phyloP scores from a whole-genome alignment of 2,888 invertebrate genomes.

The Hecatera dysodea region DNA sequence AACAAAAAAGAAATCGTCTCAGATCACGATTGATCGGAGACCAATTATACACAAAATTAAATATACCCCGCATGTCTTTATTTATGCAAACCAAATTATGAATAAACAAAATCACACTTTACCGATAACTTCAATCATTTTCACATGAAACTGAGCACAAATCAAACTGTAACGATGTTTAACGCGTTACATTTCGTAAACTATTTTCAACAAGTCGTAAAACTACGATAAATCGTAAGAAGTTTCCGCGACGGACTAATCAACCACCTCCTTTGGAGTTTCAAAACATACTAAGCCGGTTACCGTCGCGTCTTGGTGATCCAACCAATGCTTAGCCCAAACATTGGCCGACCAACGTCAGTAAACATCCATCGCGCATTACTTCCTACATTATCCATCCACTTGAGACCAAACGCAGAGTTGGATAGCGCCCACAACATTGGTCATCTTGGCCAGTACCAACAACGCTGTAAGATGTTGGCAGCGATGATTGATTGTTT shows the following conservation, averaged over 20 bases:
- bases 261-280: conserved; percentile 18
- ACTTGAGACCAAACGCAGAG: conserved; percentile 10
- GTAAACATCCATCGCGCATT: not conserved
- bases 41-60: not conserved
- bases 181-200: conserved; percentile 53
- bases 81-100: conserved; percentile 5
- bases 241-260: conserved; percentile 20
- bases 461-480: conserved; percentile 1
- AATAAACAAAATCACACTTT: conserved; percentile 51
- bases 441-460: conserved; percentile 7
- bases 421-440: not conserved
- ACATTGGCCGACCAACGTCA: conserved; percentile 34
- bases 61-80: not conserved
- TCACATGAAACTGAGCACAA: conserved; percentile 55
- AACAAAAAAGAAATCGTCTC: not conserved
- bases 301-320: conserved; percentile 23
- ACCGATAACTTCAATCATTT: conserved; percentile 73
- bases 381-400: not conserved
- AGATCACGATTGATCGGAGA: not conserved
- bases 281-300: conserved; percentile 32
- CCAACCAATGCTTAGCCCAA: conserved; percentile 20
- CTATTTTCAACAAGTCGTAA: conserved; percentile 40
- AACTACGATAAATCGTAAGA: conserved; percentile 36
- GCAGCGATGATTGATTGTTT: not conserved
- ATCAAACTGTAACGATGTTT: conserved; percentile 32